Evolutionary conservation across 2,113 vertebrate genomes (phyloP).

Genomic region (Caloenas nicobarica): DNA sequence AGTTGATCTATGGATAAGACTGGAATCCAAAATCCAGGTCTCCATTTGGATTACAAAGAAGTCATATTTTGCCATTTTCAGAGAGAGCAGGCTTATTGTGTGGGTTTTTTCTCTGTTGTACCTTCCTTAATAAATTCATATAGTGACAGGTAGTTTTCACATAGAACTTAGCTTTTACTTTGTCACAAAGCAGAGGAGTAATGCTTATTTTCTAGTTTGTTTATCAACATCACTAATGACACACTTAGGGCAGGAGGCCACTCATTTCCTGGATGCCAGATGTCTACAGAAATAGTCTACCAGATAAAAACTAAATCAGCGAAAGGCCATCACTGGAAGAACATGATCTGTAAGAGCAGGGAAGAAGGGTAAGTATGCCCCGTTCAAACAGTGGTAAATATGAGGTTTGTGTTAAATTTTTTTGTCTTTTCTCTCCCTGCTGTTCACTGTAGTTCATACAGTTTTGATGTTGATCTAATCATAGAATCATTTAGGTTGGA

Average conservation of each 20-base stretch:
- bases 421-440: background rate
- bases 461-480: background rate
- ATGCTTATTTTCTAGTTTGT: background rate
- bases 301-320: background rate
- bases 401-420: background rate
- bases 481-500: no score
- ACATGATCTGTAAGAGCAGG: background rate
- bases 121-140: background rate
- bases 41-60: background rate
- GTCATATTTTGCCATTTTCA: background rate
- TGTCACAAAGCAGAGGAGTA: background rate
- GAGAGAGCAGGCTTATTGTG: background rate
- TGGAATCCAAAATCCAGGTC: background rate
- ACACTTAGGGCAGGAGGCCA: background rate
- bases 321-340: background rate
- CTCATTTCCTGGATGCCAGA: background rate
- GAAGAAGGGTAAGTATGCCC: background rate
- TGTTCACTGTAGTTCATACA: background rate
- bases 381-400: background rate
- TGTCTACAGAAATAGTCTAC: background rate
- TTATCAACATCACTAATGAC: background rate
- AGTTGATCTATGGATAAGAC: background rate
- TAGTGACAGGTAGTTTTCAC: background rate
- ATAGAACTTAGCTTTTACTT: background rate
- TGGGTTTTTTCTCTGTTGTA: fast-evolving